Percentiles rank a stretch among this genome's conserved stretches.
phyloP scores from a whole-genome alignment of 2,888 invertebrate species.

The Anorthoa munda region DNA sequence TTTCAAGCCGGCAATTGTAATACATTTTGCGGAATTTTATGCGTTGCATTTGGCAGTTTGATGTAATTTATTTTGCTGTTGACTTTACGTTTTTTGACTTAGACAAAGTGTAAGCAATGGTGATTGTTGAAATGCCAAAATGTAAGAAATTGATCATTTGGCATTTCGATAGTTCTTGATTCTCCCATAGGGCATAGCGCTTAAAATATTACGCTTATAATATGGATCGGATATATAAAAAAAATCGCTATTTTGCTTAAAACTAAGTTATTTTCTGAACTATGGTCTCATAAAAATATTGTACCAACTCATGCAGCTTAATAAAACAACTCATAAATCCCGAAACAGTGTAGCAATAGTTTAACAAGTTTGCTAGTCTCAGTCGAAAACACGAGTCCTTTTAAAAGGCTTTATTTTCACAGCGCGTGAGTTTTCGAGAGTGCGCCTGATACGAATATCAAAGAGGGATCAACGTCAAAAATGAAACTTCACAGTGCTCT shows the following conservation, averaged over 20 bases:
- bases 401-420: constrained; percentile 31
- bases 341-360: constrained; percentile 22
- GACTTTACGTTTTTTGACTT: not conserved
- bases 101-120: no score
- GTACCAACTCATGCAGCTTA: not conserved
- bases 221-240: no score
- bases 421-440: constrained; percentile 16
- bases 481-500: constrained; percentile 38
- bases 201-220: no score
- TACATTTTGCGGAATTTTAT: not conserved
- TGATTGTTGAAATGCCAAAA: no score
- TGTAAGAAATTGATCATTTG: no score
- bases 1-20: not conserved
- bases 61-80: not conserved
- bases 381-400: constrained; percentile 38
- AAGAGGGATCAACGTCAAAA: constrained; percentile 55
- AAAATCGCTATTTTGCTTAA: no score
- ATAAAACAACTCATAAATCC: not conserved
- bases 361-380: constrained; percentile 1
- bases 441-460: constrained; percentile 37
- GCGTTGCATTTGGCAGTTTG: not conserved
- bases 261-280: no score
- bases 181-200: no score
- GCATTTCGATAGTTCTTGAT: no score
- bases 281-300: not conserved